Percentiles rank a stretch among this genome's conserved stretches.
These are phyloP conservation scores for Pseudopleuronectes americanus DNA, from an alignment of 2,797 vertebrate species.

Conservation along the genomic window DNA sequence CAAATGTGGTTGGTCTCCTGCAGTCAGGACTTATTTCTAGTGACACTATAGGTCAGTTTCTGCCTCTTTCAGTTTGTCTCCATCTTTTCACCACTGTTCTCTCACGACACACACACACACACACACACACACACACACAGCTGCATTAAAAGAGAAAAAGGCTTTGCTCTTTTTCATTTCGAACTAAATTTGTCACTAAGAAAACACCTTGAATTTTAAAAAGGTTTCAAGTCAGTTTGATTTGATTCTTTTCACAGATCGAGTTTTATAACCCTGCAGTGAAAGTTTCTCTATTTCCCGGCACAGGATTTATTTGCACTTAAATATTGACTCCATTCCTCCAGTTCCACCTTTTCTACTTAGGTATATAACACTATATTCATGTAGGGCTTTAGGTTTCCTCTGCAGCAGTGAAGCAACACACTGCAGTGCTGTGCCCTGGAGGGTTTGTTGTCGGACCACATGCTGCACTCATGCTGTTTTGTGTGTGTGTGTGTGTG, in stretches of 20 bases:
- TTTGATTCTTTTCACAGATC: background rate
- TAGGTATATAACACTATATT: background rate
- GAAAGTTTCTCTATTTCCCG: background rate
- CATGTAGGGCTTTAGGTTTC: background rate
- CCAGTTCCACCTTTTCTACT: background rate
- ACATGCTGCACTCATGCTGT: background rate
- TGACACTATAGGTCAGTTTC: background rate
- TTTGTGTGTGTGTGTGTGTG: no score
- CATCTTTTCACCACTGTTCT: background rate
- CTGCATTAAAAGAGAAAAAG: background rate
- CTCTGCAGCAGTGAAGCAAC: background rate
- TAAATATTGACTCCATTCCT: constrained; percentile 4
- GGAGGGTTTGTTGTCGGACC: no score
- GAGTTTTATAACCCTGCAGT: no score
- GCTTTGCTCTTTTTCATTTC: background rate
- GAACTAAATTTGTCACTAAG: background rate
- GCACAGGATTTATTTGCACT: constrained; percentile 6
- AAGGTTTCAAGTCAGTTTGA: background rate
- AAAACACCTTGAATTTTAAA: constrained; percentile 5
- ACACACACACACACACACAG: background rate
- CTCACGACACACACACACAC: no score
- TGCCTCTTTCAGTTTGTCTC: constrained; percentile 14
- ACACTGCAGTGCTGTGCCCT: background rate
- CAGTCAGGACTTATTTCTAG: background rate
- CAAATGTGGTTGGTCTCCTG: no score